Evolutionary conservation across 2,113 vertebrate genomes (phyloP), one percentile per base, ranked within the genome.

Genomic region (Lamprologus ornatipinnis): DNA sequence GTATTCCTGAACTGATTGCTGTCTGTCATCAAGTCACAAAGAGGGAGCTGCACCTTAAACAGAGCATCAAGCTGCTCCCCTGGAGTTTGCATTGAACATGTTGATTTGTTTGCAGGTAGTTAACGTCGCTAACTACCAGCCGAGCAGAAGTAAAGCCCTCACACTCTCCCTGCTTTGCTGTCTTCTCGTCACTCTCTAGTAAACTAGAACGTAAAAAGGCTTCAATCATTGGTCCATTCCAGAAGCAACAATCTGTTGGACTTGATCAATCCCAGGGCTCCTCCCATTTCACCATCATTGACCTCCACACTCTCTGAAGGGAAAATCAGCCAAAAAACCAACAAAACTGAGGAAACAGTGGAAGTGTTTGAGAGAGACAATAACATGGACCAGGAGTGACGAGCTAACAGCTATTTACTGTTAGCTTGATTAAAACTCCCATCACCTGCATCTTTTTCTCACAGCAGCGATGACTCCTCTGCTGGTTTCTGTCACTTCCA

Each of bases 401-500:
- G 26, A 60, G 57, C 57, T 31, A 58, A 58, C 26, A 2, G 57
- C 14, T 31, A 60, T 0, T 60, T 60, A 31, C 57, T 31, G 26
- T 58, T 58, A 31, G 55, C 55, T 15, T 58, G 26, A 60, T 60
- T 60, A 60, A 60, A 60, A 6, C 57, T 31, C 0, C 7, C 26
- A 31, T 17, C 57, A 17, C 57, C 26, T 60, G 57, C 26, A 17
- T 60, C 14, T 60, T 60, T 58, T 60, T 31, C 26, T 60, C 3
- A 60, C 14, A 1, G 5, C 14, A 0, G 55, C 0, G 57, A 60
- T 1, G 26, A 31, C 4, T 31, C 57, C 57, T 60, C 14, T 31
- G 57, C 2, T 60, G 26, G 57, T 58, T 6, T 60, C 57, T 60
- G 14, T 31, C 1, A 31, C 57, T 31, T 60, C 26, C 26, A 60